Evolutionary conservation across 2,797 vertebrate genomes (phyloP).

Genomic region (Micrastur ruficollis): DNA sequence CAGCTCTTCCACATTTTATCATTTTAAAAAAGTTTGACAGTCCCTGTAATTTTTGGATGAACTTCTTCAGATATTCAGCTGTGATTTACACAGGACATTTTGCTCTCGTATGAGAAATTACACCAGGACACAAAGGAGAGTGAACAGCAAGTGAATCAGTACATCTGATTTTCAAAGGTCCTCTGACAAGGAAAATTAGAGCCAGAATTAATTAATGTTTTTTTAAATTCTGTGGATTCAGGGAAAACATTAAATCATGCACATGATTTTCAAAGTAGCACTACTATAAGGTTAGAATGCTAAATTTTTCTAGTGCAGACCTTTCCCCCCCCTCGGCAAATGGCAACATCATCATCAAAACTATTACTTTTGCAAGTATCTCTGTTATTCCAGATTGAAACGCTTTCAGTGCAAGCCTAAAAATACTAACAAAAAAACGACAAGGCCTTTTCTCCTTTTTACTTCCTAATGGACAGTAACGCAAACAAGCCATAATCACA

Average conservation of each 20-base stretch:
- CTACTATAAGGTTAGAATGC: not conserved
- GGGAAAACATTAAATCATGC: not conserved
- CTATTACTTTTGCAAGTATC: not conserved
- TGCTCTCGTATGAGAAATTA: not conserved
- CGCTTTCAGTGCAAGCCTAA: not conserved
- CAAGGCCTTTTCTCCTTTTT: not conserved
- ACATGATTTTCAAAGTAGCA: not conserved
- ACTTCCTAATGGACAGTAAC: slow-evolving; percentile 26
- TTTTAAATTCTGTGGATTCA: not conserved
- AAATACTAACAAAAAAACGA: not conserved
- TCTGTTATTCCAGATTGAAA: not conserved
- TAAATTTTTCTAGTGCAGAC: not conserved
- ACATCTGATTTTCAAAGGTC: not conserved
- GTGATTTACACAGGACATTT: not conserved
- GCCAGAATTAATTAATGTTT: not conserved
- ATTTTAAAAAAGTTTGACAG: not conserved
- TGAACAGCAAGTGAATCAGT: not conserved
- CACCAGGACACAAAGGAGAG: not conserved
- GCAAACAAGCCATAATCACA: slow-evolving; percentile 37
- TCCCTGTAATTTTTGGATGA: not conserved
- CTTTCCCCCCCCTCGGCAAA: not conserved
- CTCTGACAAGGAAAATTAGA: not conserved
- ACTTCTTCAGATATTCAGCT: not conserved
- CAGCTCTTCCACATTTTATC: not conserved
- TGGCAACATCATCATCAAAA: not conserved